Evolutionary conservation across 2,888 invertebrate species (phyloP).

Genomic region (Tetranychus truncatus): DNA sequence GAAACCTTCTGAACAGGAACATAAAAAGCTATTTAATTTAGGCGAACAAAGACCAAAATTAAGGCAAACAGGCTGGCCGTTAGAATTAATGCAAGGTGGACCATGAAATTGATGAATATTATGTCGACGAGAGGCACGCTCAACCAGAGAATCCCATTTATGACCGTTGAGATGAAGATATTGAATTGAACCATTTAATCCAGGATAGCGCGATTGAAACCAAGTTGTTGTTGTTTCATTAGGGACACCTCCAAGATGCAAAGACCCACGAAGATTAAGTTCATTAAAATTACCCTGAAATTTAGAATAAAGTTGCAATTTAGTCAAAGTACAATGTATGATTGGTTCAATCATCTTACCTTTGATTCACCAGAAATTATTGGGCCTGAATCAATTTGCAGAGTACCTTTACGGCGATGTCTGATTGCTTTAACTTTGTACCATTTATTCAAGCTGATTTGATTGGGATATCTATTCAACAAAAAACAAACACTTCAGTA

Average conservation of each 20-base stretch:
- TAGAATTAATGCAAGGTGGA: not conserved
- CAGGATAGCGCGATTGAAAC: not conserved
- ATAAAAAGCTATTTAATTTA: not conserved
- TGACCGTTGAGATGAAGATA: slow-evolving; percentile 58
- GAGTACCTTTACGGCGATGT: slow-evolving; percentile 52
- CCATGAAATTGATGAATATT: not conserved
- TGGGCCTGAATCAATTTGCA: slow-evolving; percentile 56
- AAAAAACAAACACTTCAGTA: not conserved
- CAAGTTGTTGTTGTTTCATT: slow-evolving; percentile 26
- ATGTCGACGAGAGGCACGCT: slow-evolving; percentile 27
- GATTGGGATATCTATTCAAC: slow-evolving; percentile 41
- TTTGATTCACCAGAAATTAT: slow-evolving; percentile 50
- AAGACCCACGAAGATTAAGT: slow-evolving; percentile 56
- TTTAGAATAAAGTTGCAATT: not conserved
- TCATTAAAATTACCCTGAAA: slow-evolving; percentile 52
- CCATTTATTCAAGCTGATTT: slow-evolving; percentile 53
- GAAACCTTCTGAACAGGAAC: not conserved
- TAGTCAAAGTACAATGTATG: not conserved
- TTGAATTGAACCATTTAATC: slow-evolving; percentile 56
- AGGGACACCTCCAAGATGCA: slow-evolving; percentile 53
- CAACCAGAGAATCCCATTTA: slow-evolving; percentile 38
- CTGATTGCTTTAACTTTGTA: slow-evolving; percentile 55
- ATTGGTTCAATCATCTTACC: slow-evolving; percentile 25
- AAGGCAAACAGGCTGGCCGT: not conserved
- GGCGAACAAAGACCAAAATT: not conserved